Evolutionary conservation across 1,140 invertebrate genomes (phyloP).

Genomic region (Drosophila carrolli): DNA sequence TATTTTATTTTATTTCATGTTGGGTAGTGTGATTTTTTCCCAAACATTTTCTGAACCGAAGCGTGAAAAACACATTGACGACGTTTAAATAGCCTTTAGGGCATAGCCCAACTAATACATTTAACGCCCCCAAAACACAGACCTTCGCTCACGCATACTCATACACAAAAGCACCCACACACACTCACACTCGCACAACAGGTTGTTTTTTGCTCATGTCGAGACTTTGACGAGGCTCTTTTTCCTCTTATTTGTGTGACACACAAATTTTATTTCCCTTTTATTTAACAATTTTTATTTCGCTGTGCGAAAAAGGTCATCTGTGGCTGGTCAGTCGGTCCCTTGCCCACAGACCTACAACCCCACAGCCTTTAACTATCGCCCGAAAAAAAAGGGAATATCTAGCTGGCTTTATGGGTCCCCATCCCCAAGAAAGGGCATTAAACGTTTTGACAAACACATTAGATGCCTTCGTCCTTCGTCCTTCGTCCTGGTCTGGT

Average conservation of each 20-base stretch:
- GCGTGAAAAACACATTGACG: constrained; percentile 77
- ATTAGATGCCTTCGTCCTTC: constrained; percentile 62
- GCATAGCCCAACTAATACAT: constrained; percentile 49
- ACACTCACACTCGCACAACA: constrained; percentile 53
- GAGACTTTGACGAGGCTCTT: constrained; percentile 54
- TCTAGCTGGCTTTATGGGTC: constrained; percentile 60
- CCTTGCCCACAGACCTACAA: neutral
- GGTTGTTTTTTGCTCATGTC: constrained; percentile 55
- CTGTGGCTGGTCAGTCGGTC: constrained; percentile 49
- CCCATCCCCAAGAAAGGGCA: constrained; percentile 44
- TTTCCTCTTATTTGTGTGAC: constrained; percentile 56
- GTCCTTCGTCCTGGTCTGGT: constrained; percentile 38
- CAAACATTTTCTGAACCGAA: constrained; percentile 38
- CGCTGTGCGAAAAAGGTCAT: constrained; percentile 76
- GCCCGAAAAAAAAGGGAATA: constrained; percentile 27
- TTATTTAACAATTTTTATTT: constrained; percentile 83
- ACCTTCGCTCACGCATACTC: constrained; percentile 4
- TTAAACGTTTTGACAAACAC: constrained; percentile 81
- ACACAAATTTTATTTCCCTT: constrained; percentile 77
- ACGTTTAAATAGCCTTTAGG: constrained; percentile 75
- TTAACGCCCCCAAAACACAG: constrained; percentile 33
- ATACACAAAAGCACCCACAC: constrained; percentile 2
- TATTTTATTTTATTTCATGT: constrained; percentile 4
- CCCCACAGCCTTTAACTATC: neutral
- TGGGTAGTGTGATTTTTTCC: constrained; percentile 22